Evolutionary conservation across 2,888 invertebrate genomes (phyloP).

Genomic region (Brachypalpus laphriformis): DNA sequence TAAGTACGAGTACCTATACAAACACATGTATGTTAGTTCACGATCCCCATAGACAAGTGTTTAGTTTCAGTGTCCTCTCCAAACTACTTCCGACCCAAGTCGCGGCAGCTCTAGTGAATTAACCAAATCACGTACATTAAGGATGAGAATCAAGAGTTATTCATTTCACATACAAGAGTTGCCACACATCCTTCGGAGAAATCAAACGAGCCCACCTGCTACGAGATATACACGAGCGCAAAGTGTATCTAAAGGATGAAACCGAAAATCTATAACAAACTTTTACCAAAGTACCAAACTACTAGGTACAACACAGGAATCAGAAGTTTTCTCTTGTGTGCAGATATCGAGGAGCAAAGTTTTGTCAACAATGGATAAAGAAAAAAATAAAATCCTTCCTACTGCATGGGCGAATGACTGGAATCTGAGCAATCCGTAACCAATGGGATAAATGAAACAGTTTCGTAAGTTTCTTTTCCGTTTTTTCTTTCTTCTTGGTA

Average conservation of each 20-base stretch:
- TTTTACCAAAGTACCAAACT: slow-evolving; percentile 34
- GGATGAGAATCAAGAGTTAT: slow-evolving; percentile 53
- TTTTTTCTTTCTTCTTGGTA: background rate
- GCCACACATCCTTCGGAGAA: background rate
- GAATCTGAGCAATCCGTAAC: background rate
- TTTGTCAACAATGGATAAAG: slow-evolving; percentile 59
- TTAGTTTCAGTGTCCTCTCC: background rate
- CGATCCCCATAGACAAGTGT: background rate
- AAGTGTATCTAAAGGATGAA: slow-evolving; percentile 33
- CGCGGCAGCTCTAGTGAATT: slow-evolving; percentile 44
- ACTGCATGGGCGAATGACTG: slow-evolving; percentile 10
- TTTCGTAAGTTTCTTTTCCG: background rate
- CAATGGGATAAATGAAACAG: slow-evolving; percentile 1
- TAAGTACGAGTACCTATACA: background rate
- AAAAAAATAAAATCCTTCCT: background rate
- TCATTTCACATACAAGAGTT: slow-evolving; percentile 39
- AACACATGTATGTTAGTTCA: background rate
- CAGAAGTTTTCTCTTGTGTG: slow-evolving; percentile 52
- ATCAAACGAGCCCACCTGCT: slow-evolving; percentile 51
- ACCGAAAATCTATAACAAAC: slow-evolving; percentile 37
- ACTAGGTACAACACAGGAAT: slow-evolving; percentile 24
- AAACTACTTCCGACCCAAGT: background rate
- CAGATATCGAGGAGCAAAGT: slow-evolving; percentile 54
- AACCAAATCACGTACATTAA: slow-evolving; percentile 62
- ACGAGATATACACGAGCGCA: slow-evolving; percentile 6